Evolutionary conservation across 2,797 vertebrate genomes (phyloP).

Genomic region (Sandelia bainsii): DNA sequence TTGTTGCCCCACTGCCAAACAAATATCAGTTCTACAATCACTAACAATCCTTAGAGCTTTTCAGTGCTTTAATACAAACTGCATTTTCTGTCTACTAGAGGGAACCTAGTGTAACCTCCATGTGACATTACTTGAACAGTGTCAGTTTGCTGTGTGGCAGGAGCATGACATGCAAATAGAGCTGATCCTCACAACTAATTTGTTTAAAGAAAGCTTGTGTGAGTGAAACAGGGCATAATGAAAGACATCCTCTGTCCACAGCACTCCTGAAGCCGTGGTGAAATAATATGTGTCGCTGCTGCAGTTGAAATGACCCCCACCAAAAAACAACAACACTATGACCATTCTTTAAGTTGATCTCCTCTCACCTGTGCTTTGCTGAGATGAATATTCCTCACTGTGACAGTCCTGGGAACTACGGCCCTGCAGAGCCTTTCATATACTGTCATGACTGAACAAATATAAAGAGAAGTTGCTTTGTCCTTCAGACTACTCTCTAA

Average conservation of each 20-base stretch:
- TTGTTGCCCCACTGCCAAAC: neutral
- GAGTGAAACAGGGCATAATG: conserved; percentile 29
- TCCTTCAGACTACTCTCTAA: conserved; percentile 3
- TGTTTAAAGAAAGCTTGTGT: conserved; percentile 52
- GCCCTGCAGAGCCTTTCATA: neutral
- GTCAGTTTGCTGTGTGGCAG: neutral
- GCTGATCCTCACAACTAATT: conserved; percentile 53
- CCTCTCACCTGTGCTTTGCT: conserved; percentile 47
- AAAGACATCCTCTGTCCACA: conserved; percentile 44
- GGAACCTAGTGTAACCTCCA: neutral
- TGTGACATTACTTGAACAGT: neutral
- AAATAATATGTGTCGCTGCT: neutral
- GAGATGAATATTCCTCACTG: neutral
- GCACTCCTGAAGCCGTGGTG: neutral
- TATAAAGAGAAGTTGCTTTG: conserved; percentile 3
- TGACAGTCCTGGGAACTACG: neutral
- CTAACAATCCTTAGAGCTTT: neutral
- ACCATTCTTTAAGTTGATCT: neutral
- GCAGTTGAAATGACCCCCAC: neutral
- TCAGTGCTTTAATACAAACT: neutral
- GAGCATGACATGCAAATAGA: conserved; percentile 51
- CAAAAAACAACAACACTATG: neutral
- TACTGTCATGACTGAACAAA: conserved; percentile 22
- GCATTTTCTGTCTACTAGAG: neutral
- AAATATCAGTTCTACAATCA: neutral